Percentiles rank a stretch among this genome's conserved stretches.
phyloP scores from a whole-genome alignment of 2,797 vertebrate species.

The Numenius phaeopus region DNA sequence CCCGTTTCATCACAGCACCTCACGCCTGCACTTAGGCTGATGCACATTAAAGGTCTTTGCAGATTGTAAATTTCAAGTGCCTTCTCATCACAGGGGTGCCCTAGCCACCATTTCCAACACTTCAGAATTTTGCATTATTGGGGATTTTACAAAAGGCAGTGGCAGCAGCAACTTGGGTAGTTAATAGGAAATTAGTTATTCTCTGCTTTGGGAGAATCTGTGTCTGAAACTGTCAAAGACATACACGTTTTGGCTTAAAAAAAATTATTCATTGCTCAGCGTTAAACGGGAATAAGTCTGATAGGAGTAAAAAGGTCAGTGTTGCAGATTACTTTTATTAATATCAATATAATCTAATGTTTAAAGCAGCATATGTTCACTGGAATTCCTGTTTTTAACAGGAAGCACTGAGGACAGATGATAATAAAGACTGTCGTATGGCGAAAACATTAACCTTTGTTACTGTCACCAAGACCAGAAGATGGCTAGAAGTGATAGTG shows the following conservation, averaged over 20 bases:
- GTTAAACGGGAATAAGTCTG: neutral
- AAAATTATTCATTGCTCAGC: neutral
- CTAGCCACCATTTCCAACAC: accelerated
- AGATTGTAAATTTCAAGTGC: neutral
- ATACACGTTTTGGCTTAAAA: neutral
- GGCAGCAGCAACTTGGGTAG: neutral
- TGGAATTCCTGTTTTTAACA: neutral
- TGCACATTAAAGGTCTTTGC: neutral
- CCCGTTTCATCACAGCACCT: neutral
- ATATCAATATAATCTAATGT: neutral
- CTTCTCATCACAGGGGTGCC: neutral
- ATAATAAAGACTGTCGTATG: neutral
- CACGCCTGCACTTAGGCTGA: neutral
- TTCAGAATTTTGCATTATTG: neutral
- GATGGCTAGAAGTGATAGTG: neutral
- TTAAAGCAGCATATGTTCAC: neutral
- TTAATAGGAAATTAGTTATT: neutral
- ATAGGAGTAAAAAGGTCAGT: neutral
- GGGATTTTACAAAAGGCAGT: neutral
- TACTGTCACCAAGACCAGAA: neutral
- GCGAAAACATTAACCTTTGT: neutral
- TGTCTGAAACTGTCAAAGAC: neutral
- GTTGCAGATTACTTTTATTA: neutral
- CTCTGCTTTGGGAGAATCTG: neutral
- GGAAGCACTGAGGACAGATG: neutral